A percentile compares a stretch with the other conserved stretches of the same genome.
Conservation (phyloP, 2,113 vertebrate genomes). For the Actenoides lindsayi region DNA sequence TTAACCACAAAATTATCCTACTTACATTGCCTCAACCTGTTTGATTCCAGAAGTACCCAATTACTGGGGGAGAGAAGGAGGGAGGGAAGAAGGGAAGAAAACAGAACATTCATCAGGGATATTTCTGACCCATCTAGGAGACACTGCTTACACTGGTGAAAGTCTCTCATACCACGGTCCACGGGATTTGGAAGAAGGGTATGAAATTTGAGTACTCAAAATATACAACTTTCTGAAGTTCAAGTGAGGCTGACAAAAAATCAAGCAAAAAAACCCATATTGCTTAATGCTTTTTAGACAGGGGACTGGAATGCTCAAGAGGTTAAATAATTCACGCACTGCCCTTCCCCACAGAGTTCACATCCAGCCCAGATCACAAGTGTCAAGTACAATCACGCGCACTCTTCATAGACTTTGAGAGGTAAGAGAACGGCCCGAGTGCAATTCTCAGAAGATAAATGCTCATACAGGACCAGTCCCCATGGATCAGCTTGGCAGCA, state of each 20-base stretch:
- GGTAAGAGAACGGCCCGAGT: fast-evolving
- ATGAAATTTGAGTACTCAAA: background rate
- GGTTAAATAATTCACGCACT: background rate
- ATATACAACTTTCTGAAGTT: background rate
- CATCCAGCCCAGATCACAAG: background rate
- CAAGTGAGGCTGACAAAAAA: background rate
- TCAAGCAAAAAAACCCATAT: background rate
- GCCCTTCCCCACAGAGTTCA: background rate
- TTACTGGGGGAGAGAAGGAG: background rate
- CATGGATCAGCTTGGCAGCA: background rate
- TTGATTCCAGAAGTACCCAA: background rate
- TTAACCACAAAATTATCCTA: background rate
- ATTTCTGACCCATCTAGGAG: background rate
- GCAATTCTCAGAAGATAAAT: background rate
- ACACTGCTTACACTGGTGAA: background rate
- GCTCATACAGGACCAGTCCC: background rate
- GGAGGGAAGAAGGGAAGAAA: background rate
- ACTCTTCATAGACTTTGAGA: background rate
- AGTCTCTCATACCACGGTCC: background rate
- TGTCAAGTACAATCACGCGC: background rate
- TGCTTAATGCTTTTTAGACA: background rate
- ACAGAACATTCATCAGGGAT: background rate
- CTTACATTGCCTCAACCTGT: background rate
- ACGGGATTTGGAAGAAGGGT: background rate
- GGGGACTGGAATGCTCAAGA: background rate